Evolutionary conservation across 2,888 invertebrate genomes (phyloP), one percentile per base, ranked within the genome.

Genomic region (Masnerella sp.): DNA sequence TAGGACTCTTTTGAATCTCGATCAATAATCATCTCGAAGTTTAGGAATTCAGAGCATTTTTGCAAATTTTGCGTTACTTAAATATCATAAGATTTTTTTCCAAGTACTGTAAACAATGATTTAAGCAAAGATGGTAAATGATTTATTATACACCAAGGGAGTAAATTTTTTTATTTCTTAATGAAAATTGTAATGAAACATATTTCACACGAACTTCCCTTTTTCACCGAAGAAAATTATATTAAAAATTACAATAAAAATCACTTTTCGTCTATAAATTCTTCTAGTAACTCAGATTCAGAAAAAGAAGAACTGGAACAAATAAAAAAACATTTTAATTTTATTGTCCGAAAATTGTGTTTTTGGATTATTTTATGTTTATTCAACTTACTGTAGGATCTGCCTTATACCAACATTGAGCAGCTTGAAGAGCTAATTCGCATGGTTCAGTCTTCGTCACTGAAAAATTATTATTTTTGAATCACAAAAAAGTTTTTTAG

Each of bases 401-500:
- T 4, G 52, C 61, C 0, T 77, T 76, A 12, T 61, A 84, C 42
- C 49, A 70, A 67, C 84, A 85, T 68, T 70, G 78, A 3, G 64
- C 59, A 45, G 81, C 79, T 36, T 78, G 34, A 74, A 77, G 82
- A 12, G 78, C 69, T 3, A 47, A 54, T 38, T 80, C 82, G 71
- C 84, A 84, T 0, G 45, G 56, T 0, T 83, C 81, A 4, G 59
- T 42, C 45, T 61, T 59, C 2, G 40, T 68, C 18, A 68, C 82
- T 81, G 65, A 20, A 5, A 75, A 76, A n/a, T 11, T 32, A 0
- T n/a, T n/a, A n/a, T n/a, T n/a, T n/a, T n/a, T n/a, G n/a, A n/a
- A n/a, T n/a, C n/a, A n/a, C n/a, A n/a, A n/a, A n/a, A n/a, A n/a
- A n/a, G n/a, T n/a, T n/a, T n/a, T n/a, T n/a, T n/a, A 14, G 8